A percentile compares a stretch with the other conserved stretches of the same genome.
Conservation (phyloP, 2,113 vertebrate genomes). For the Rhinogobius similis region DNA sequence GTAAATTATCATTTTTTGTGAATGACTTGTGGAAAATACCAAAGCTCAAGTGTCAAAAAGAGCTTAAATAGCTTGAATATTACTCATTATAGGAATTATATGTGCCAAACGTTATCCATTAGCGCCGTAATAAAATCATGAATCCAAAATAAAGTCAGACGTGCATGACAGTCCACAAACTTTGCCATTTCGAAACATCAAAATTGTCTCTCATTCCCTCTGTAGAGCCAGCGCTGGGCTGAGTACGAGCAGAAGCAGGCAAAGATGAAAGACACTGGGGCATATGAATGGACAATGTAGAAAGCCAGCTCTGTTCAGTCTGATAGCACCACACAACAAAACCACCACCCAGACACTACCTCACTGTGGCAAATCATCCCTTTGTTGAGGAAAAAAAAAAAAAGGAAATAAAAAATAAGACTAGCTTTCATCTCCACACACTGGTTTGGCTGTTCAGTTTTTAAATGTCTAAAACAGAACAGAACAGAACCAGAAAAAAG, state of each 20-base stretch:
- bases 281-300: conserved; percentile 12
- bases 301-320: conserved; percentile 34
- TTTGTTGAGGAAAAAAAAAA: conserved; percentile 30
- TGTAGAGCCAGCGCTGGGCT: neutral
- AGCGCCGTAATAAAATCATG: neutral
- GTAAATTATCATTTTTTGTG: too few relatives aligned
- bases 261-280: conserved; percentile 11
- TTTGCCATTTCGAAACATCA: neutral
- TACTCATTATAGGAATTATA: neutral
- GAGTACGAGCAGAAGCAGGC: neutral
- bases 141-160: neutral
- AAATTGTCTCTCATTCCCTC: neutral
- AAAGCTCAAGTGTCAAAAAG: neutral
- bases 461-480: too few relatives aligned
- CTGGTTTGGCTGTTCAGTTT: too few relatives aligned
- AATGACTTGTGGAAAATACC: too few relatives aligned
- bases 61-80: neutral
- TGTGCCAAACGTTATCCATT: too few relatives aligned
- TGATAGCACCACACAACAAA: conserved; percentile 27
- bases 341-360: conserved; percentile 30
- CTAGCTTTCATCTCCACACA: too few relatives aligned
- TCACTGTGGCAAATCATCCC: conserved; percentile 50
- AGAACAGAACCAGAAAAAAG: too few relatives aligned
- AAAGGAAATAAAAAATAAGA: too few relatives aligned
- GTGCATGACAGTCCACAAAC: neutral